Evolutionary conservation across 2,888 invertebrate species (phyloP), one percentile per base, ranked within the genome.

Genomic region (Hedya salicella): DNA sequence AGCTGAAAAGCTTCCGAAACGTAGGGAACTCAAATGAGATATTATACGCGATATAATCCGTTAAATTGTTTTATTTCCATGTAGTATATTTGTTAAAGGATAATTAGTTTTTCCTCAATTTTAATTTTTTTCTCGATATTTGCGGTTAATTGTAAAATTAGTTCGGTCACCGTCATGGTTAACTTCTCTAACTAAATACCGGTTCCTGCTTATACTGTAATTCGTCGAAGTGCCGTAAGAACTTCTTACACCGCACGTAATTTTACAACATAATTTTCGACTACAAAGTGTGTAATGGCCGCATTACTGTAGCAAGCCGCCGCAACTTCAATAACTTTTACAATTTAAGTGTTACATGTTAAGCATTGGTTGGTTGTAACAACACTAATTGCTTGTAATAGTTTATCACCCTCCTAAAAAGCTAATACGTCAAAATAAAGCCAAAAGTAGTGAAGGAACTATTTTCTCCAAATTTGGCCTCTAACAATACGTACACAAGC

Each of bases 131-230:
- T 9, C 11, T 11, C 11, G 8, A 36, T 36, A n/a, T 36, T 5
- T 36, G 36, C 19, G 39, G 30, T 0, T 46, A 44, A 57, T 57
- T 30, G 44, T 25, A 17, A 17, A 21, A 46, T 57, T 19, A 32
- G 19, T 9, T n/a, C 30, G 32, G 44, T 57, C 17, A 19, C 30
- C 46, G 44, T 57, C 17, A 57, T 16, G 44, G 32, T 42, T 14
- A 40, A 30, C 30, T 44, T 32, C 16, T 32, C 17, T 19, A n/a
- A n/a, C 17, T 44, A 57, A 57, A 46, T 13, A 30, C 17, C 54
- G 14, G 49, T 57, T 57, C 32, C 57, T 57, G 17, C 56, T 57
- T 46, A 57, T 46, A 46, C 44, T 57, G 57, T 44, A 57, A 57
- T 53, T 19, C 36, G 6, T 11, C 32, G 32, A 32, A 42, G 32